phyloP scores from a whole-genome alignment of 2,113 vertebrate genomes.

The Eonycteris spelaea region DNA sequence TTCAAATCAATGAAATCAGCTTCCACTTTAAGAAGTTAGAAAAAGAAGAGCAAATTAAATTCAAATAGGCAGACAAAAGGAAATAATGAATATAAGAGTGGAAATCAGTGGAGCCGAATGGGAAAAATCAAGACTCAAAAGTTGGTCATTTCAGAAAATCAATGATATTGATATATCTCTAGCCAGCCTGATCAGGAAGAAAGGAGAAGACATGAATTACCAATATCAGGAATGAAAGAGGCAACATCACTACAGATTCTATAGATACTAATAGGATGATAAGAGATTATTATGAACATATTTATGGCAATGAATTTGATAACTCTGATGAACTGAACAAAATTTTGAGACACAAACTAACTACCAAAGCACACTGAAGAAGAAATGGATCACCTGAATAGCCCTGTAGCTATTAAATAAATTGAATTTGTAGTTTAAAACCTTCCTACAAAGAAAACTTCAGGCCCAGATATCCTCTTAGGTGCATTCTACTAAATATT shows the following conservation, averaged over 20 bases:
- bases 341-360: neutral
- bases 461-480: neutral
- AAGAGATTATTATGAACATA: neutral
- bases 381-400: neutral
- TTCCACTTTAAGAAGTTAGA: neutral
- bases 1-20: neutral
- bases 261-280: neutral
- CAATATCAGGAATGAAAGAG: neutral
- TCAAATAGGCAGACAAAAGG: neutral
- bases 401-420: neutral
- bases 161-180: neutral
- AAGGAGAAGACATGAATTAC: neutral
- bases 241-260: neutral
- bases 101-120: neutral
- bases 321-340: neutral
- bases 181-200: neutral
- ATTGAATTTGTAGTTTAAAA: constrained; percentile 26
- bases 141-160: constrained; percentile 8
- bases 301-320: neutral
- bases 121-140: neutral
- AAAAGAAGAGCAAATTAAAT: neutral
- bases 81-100: neutral
- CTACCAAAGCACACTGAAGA: neutral
- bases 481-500: neutral
- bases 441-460: neutral